These are phyloP conservation scores for Phocoena phocoena DNA, from an alignment of 2,113 vertebrate species.

Conservation along the genomic window DNA sequence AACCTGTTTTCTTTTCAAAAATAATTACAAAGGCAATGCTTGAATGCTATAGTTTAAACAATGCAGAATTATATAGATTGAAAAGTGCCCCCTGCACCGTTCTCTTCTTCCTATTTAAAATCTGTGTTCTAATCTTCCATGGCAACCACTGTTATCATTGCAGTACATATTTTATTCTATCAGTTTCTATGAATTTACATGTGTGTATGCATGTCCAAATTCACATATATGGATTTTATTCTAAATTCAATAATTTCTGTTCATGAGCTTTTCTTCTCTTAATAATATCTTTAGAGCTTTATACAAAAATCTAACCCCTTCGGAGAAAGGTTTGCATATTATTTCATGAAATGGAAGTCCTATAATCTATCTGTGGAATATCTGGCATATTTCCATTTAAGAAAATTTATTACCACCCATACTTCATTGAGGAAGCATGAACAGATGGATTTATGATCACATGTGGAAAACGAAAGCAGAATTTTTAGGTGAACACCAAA, in stretches of 20 bases:
- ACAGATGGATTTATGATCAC: neutral
- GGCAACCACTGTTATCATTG: neutral
- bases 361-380: neutral
- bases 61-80: neutral
- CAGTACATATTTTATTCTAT: neutral
- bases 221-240: neutral
- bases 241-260: neutral
- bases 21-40: neutral
- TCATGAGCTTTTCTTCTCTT: neutral
- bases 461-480: neutral
- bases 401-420: neutral
- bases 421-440: neutral
- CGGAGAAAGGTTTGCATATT: neutral
- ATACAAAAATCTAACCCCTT: neutral
- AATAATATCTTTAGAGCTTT: neutral
- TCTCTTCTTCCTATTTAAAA: neutral
- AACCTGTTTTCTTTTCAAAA: neutral
- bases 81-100: rapidly evolving
- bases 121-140: neutral
- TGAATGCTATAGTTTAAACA: neutral
- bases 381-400: neutral
- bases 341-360: neutral
- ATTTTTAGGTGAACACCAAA: neutral
- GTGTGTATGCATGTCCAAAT: neutral
- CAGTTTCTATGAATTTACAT: neutral